phyloP scores from a whole-genome alignment of 2,888 invertebrate species.

The Drosophila antonietae region DNA sequence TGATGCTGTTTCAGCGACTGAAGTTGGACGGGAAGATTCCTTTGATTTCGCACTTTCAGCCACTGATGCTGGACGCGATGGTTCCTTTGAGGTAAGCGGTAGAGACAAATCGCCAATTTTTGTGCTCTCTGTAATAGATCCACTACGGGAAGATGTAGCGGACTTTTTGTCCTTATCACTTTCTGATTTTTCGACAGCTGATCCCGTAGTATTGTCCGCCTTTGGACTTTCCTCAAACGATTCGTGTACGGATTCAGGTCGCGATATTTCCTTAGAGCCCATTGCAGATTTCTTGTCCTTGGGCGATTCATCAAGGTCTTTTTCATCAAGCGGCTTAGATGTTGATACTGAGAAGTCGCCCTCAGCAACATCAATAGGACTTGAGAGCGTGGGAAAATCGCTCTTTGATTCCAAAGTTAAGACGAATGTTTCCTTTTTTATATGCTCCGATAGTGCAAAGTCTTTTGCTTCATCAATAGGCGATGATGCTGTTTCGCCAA shows the following conservation, averaged over 20 bases:
- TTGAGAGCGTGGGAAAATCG: conserved; percentile 9
- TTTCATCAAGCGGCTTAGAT: neutral
- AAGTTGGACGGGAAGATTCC: conserved; percentile 37
- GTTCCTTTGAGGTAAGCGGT: conserved; percentile 9
- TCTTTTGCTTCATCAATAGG: conserved; percentile 18
- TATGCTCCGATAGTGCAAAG: neutral
- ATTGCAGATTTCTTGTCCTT: neutral
- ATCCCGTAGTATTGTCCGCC: neutral
- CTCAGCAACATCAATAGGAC: conserved; percentile 33
- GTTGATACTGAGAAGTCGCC: neutral
- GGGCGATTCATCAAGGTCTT: neutral
- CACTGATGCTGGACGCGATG: conserved; percentile 1
- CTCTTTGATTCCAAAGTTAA: conserved; percentile 6
- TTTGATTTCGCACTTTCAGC: conserved; percentile 23
- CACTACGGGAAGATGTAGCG: neutral
- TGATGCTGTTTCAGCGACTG: conserved; percentile 65
- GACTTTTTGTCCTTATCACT: neutral
- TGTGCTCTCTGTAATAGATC: conserved; percentile 1
- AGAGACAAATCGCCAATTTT: neutral
- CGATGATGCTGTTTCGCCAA: conserved; percentile 31
- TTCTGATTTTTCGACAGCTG: neutral
- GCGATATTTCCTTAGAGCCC: neutral
- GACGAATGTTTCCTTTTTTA: conserved; percentile 1
- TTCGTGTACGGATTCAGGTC: neutral
- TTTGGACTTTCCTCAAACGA: conserved; percentile 1